These are phyloP conservation scores for Andrena bicolor DNA, from an alignment of 2,888 invertebrate species.

Conservation along the genomic window DNA sequence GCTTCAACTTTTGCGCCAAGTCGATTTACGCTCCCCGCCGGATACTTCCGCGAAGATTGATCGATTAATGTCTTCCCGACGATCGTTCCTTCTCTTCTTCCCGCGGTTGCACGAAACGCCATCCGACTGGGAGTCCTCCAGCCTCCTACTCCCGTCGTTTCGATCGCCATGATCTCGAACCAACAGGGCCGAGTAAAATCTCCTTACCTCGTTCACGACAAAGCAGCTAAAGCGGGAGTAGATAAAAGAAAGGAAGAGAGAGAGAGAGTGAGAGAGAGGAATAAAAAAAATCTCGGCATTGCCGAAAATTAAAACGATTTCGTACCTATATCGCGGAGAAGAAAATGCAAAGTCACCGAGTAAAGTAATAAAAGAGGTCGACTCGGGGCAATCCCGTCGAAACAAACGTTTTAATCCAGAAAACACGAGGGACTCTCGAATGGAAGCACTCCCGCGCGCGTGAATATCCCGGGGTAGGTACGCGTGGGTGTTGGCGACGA, in stretches of 20 bases:
- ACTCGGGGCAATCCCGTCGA: constrained; percentile 68
- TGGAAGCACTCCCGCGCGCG: constrained; percentile 59
- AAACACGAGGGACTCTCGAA: constrained; percentile 63
- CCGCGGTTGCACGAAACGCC: constrained; percentile 3
- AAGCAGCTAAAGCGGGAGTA: background rate
- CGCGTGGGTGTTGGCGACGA: constrained; percentile 76
- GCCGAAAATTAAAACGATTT: constrained; percentile 54
- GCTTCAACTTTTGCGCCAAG: constrained; percentile 66
- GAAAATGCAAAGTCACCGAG: constrained; percentile 63
- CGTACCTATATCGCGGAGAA: constrained; percentile 47
- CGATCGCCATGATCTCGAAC: constrained; percentile 1
- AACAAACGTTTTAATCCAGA: constrained; percentile 75
- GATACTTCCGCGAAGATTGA: constrained; percentile 68
- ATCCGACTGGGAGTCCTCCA: background rate
- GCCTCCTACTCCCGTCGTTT: background rate
- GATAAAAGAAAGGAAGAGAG: background rate
- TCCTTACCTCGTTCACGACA: background rate
- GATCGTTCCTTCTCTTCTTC: background rate
- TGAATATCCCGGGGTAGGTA: constrained; percentile 68
- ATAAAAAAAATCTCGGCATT: constrained; percentile 7
- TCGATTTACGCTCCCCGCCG: constrained; percentile 66
- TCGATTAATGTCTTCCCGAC: constrained; percentile 51
- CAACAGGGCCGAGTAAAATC: background rate
- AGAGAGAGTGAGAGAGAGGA: background rate
- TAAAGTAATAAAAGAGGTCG: constrained; percentile 70